phyloP scores from a whole-genome alignment of 2,113 vertebrate genomes.

The Zapus hudsonius region DNA sequence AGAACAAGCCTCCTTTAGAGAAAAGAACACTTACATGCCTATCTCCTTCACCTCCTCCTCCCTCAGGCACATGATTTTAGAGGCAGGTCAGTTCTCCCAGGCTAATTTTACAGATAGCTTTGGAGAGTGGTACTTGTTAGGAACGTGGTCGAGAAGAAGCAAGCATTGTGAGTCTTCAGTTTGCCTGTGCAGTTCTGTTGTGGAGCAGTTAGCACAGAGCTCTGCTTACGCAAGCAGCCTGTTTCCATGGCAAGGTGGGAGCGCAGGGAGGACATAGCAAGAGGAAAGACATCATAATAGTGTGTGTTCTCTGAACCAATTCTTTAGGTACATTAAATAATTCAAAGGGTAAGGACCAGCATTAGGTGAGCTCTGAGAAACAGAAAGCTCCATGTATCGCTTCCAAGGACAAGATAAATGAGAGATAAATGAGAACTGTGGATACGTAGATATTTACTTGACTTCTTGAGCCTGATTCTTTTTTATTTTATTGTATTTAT shows the following conservation, averaged over 20 bases:
- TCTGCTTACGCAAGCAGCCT: slow-evolving; percentile 27
- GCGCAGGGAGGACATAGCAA: not conserved
- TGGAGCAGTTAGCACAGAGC: not conserved
- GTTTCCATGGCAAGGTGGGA: slow-evolving; percentile 4
- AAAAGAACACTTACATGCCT: not conserved
- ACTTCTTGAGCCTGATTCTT: not conserved
- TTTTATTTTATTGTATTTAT: too few relatives aligned
- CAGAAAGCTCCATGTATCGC: not conserved
- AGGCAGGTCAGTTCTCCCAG: not conserved
- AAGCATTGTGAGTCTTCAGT: not conserved
- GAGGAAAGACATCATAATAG: not conserved
- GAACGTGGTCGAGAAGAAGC: slow-evolving; percentile 24
- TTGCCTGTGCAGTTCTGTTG: slow-evolving; percentile 3
- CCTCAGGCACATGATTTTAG: not conserved
- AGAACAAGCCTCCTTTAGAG: slow-evolving; percentile 49
- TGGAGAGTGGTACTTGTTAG: not conserved
- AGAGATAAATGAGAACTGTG: not conserved
- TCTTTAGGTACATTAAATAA: not conserved
- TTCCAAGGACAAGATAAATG: not conserved
- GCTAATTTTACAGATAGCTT: slow-evolving; percentile 34
- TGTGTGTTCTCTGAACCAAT: not conserved
- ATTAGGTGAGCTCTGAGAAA: not conserved
- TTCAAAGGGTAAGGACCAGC: not conserved
- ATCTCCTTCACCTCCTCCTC: slow-evolving; percentile 6
- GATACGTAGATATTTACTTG: not conserved